These are phyloP conservation scores for Sisor rabdophorus DNA, from an alignment of 2,113 vertebrate genomes.

Conservation along the genomic window DNA sequence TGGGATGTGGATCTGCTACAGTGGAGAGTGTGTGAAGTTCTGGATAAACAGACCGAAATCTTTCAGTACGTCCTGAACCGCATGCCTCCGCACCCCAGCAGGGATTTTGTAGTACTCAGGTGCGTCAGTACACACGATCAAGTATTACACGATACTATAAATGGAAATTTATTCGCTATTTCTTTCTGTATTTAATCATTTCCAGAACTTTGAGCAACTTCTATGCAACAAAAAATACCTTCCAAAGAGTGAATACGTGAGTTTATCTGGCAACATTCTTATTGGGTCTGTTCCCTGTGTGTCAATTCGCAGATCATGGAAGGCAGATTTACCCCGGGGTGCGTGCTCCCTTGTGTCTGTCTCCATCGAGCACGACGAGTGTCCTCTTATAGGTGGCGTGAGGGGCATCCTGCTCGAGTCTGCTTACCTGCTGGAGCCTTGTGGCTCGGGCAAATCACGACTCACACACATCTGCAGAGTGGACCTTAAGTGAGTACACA, in stretches of 20 bases:
- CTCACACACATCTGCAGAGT: slow-evolving; percentile 91
- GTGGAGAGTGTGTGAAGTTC: slow-evolving; percentile 88
- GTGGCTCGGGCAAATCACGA: slow-evolving; percentile 92
- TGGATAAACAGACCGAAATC: slow-evolving; percentile 91
- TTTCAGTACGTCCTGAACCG: slow-evolving; percentile 89
- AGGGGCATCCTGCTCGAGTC: slow-evolving; percentile 84
- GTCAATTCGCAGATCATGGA: slow-evolving; percentile 81
- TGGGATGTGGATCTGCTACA: slow-evolving; percentile 96
- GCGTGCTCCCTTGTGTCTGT: slow-evolving; percentile 83
- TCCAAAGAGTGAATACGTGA: not conserved
- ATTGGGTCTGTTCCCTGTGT: not conserved
- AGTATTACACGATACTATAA: no score
- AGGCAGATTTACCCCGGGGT: slow-evolving; percentile 87
- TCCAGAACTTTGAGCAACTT: not conserved
- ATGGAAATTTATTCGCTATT: no score
- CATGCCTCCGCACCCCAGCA: slow-evolving; percentile 91
- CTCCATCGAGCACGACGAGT: slow-evolving; percentile 88
- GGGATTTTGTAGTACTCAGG: slow-evolving; percentile 92
- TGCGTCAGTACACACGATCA: no score
- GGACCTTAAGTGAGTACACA: slow-evolving; percentile 85
- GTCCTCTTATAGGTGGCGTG: slow-evolving; percentile 77
- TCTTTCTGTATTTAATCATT: not conserved
- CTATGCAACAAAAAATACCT: not conserved
- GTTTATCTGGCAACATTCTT: not conserved
- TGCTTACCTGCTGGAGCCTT: slow-evolving; percentile 91